Percentiles rank a stretch among this genome's conserved stretches.
Conservation (phyloP, 2,113 vertebrate species). For the Macroglossus sobrinus region DNA sequence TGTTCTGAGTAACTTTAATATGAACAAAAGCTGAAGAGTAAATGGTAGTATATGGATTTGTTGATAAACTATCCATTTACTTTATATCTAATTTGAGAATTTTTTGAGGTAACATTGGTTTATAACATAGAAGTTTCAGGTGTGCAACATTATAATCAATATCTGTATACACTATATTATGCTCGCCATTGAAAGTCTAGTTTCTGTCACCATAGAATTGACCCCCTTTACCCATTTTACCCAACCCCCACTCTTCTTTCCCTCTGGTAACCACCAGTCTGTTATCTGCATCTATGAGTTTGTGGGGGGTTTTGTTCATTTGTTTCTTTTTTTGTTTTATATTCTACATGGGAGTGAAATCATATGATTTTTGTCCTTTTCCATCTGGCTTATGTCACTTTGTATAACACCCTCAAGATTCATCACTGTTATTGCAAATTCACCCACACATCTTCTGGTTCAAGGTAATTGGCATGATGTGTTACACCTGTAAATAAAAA, state of each 20-base stretch:
- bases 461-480: background rate
- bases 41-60: background rate
- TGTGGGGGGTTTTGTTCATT: background rate
- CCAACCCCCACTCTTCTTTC: background rate
- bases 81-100: background rate
- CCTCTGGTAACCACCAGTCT: background rate
- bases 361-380: background rate
- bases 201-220: background rate
- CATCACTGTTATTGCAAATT: background rate
- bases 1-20: background rate
- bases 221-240: background rate
- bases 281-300: background rate
- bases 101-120: background rate
- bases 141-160: background rate
- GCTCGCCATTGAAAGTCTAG: background rate
- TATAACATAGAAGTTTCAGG: background rate
- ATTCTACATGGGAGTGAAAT: background rate
- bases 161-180: background rate
- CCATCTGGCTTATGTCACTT: background rate
- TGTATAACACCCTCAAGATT: background rate
- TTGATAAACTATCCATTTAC: background rate
- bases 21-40: background rate
- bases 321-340: background rate
- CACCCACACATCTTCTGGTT: background rate
- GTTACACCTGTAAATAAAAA: background rate